These are phyloP conservation scores for Nesidiocoris tenuis DNA, from an alignment of 2,888 invertebrate genomes.

Conservation along the genomic window DNA sequence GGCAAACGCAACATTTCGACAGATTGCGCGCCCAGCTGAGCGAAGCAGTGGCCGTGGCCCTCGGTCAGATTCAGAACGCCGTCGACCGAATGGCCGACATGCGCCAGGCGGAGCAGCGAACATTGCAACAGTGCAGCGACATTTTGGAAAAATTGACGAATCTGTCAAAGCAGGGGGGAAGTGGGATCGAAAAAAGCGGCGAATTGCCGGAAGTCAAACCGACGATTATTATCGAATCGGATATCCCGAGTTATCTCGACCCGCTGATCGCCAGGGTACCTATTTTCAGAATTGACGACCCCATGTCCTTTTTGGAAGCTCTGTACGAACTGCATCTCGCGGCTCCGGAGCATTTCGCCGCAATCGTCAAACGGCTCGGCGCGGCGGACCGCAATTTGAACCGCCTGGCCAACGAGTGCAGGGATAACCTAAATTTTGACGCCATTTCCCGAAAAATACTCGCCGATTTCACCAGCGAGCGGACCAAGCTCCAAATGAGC, in stretches of 20 bases:
- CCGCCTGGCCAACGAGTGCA: background rate
- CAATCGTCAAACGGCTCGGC: background rate
- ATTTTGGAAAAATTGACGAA: no score
- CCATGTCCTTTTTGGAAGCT: background rate
- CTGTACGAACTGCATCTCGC: background rate
- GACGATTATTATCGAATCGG: background rate
- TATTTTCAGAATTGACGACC: background rate
- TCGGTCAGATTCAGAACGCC: no score
- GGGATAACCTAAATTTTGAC: background rate
- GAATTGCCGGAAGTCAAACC: background rate
- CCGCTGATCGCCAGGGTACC: background rate
- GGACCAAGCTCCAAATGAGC: background rate
- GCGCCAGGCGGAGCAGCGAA: no score
- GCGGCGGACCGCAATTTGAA: background rate
- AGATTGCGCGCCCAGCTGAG: no score
- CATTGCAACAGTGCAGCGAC: no score
- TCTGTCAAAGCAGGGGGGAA: no score
- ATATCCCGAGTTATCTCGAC: background rate
- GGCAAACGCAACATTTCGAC: no score
- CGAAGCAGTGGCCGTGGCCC: no score
- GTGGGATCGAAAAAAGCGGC: no score
- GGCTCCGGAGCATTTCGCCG: background rate
- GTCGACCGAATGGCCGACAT: no score
- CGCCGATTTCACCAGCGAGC: background rate
- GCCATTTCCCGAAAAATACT: background rate